phyloP scores from a whole-genome alignment of 2,797 vertebrate species.

The Steatocranus sp. region DNA sequence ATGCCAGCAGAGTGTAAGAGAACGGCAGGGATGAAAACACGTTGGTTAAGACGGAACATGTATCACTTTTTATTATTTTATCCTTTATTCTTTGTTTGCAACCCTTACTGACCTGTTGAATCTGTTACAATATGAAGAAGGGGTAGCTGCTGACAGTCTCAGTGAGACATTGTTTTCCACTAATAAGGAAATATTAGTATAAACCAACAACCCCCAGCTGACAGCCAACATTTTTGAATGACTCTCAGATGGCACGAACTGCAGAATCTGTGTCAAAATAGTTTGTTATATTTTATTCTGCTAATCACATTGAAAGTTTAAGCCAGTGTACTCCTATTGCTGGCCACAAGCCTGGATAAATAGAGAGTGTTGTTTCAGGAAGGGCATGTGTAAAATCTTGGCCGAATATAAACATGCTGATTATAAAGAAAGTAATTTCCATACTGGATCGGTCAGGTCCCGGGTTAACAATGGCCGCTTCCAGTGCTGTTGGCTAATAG shows the following conservation, averaged over 20 bases:
- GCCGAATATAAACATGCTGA: not conserved
- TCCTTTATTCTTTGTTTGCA: not conserved
- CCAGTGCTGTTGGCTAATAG: not conserved
- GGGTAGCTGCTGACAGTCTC: not conserved
- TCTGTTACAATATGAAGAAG: not conserved
- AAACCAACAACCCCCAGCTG: not conserved
- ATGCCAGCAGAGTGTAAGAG: not conserved
- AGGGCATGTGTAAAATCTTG: not conserved
- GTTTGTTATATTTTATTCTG: not conserved
- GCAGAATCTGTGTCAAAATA: not conserved
- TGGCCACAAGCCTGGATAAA: not conserved
- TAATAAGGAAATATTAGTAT: not conserved
- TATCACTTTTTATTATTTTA: not conserved
- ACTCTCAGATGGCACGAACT: not conserved
- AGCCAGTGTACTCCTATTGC: not conserved
- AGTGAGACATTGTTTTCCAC: not conserved
- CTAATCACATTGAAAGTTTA: not conserved
- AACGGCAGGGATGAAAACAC: not conserved
- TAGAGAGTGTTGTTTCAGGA: not conserved
- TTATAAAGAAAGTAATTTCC: not conserved
- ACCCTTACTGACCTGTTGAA: not conserved
- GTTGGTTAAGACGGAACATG: not conserved
- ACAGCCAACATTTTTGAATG: not conserved
- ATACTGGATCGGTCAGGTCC: not conserved
- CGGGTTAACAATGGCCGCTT: not conserved